Evolutionary conservation across 2,888 invertebrate species (phyloP).

Genomic region (Spicauda simplicius): DNA sequence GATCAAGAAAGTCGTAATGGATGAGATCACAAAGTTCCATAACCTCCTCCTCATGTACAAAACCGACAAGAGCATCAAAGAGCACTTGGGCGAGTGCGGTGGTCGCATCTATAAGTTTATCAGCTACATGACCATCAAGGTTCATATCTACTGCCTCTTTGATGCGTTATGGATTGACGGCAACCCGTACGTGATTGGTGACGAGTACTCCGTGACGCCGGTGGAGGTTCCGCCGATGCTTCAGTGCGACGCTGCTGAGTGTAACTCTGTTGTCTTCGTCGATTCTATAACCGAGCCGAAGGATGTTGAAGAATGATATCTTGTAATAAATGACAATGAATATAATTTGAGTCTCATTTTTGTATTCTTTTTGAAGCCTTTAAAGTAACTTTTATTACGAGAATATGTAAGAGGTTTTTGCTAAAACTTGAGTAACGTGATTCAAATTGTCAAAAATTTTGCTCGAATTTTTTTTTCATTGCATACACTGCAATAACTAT

Average conservation of each 20-base stretch:
- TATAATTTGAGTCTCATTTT: not conserved
- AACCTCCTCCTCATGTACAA: conserved; percentile 76
- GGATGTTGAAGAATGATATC: conserved; percentile 66
- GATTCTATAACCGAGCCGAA: conserved; percentile 78
- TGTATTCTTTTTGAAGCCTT: no score
- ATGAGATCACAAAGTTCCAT: conserved; percentile 78
- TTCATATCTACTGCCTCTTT: conserved; percentile 77
- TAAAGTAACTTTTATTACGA: no score
- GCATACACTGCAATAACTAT: no score
- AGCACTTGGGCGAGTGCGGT: conserved; percentile 77
- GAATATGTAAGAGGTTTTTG: no score
- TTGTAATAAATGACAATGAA: not conserved
- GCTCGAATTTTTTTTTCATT: no score
- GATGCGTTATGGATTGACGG: conserved; percentile 80
- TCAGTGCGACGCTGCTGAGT: conserved; percentile 77
- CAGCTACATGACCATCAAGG: conserved; percentile 78
- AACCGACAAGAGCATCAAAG: conserved; percentile 75
- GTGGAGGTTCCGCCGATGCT: conserved; percentile 75
- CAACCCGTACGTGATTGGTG: conserved; percentile 77
- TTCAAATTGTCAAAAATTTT: no score
- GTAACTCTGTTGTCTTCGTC: conserved; percentile 75
- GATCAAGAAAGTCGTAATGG: conserved; percentile 77
- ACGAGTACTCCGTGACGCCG: conserved; percentile 77
- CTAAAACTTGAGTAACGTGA: no score
- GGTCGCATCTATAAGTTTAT: conserved; percentile 79